Evolutionary conservation across 2,888 invertebrate species (phyloP), one percentile per base, ranked within the genome.

Genomic region (Tenthredo amoena): DNA sequence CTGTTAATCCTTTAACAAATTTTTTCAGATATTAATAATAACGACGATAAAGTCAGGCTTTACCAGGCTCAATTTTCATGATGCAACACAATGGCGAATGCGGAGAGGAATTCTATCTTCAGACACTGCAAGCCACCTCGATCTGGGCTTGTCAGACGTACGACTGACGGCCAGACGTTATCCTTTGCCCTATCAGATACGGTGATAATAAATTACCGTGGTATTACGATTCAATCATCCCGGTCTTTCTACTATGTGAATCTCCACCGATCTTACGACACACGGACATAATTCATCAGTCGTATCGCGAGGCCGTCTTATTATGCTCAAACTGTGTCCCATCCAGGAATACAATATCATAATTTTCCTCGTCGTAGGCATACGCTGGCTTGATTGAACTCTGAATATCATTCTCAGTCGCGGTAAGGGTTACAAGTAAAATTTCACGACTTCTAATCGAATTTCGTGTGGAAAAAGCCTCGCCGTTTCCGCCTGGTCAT

Each of bases 201-300:
- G 50, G 43, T 50, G 31, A 55, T 74, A 74, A 84, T 84, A 84
- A 84, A 74, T 85, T 85, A 85, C 85, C 79, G 68, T 40, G 68
- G 82, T 85, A 85, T 85, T 82, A 82, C 85, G 85, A 65, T 85
- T 79, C 81, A 82, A 84, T 83, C 83, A 83, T 83, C 68, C 81
- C 68, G 47, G 68, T 83, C 83, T 68, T 71, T 68, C 47, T 26
- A 50, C 68, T 50, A 43, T 71, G 10, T 68, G 77, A 77, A 77
- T 55, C 47, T 50, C 55, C 34, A n/a, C 55, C 50, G 72, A 43
- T 31, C 37, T 71, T 0, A 18, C 7, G 21, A 43, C n/a, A 40
- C 26, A 26, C 62, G 37, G 62, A 40, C 31, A 62, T 65, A 62
- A 81, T 81, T 81, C 65, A 65, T 81, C 81, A 62, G 62, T 81